Conservation (phyloP, 2,113 vertebrate species). For the Orthonyx spaldingii region DNA sequence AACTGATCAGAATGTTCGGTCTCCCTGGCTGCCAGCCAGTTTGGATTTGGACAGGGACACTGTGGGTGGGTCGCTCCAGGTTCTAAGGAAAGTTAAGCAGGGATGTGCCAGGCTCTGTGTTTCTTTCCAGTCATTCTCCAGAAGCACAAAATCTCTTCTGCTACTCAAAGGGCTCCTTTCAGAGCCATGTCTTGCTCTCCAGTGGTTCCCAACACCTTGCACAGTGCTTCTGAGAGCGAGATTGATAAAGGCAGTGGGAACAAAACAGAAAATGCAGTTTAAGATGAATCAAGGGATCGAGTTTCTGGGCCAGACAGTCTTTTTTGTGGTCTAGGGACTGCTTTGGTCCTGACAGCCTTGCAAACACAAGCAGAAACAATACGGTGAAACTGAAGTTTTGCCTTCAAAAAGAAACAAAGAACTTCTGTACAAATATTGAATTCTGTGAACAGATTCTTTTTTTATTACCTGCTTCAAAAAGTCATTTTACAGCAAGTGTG, state of each 20-base stretch:
- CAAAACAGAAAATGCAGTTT: neutral
- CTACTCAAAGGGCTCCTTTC: neutral
- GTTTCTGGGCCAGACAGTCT: neutral
- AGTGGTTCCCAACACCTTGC: neutral
- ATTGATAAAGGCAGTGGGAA: neutral
- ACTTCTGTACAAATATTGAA: neutral
- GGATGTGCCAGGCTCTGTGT: neutral
- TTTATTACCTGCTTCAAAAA: conserved; percentile 75
- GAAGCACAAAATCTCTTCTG: neutral
- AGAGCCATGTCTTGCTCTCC: neutral
- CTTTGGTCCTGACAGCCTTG: neutral
- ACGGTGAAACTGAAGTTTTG: neutral
- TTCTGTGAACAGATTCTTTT: conserved; percentile 72
- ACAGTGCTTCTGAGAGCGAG: neutral
- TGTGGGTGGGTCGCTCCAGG: neutral
- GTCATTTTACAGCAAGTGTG: conserved; percentile 71
- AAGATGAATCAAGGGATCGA: neutral
- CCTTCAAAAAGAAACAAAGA: neutral
- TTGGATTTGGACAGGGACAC: neutral
- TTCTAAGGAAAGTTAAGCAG: neutral
- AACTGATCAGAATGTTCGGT: neutral
- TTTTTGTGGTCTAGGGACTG: neutral
- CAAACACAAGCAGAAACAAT: neutral
- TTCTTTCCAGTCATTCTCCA: neutral
- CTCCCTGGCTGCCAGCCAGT: neutral